A percentile compares a stretch with the other conserved stretches of the same genome.
phyloP scores from a whole-genome alignment of 2,888 invertebrate genomes.

The Zygothrica quintamaculata region DNA sequence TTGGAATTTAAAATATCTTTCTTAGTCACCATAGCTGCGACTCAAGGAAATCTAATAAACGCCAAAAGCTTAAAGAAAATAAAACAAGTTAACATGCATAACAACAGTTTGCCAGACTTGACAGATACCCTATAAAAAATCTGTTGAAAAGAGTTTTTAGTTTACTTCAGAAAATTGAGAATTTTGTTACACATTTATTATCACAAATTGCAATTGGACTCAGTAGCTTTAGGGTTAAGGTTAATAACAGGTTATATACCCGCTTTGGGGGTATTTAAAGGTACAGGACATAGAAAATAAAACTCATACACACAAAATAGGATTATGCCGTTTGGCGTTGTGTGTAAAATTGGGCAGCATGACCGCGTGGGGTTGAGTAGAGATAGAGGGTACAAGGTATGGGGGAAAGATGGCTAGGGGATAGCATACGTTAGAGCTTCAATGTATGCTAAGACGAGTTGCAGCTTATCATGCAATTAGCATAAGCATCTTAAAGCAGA shows the following conservation, averaged over 20 bases:
- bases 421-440: slow-evolving; percentile 22
- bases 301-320: slow-evolving; percentile 38
- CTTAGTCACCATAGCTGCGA: slow-evolving; percentile 50
- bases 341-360: slow-evolving; percentile 11
- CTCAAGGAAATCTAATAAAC: slow-evolving; percentile 67
- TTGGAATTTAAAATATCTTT: slow-evolving; percentile 76
- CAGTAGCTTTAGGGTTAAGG: too few relatives aligned
- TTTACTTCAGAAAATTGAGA: too few relatives aligned
- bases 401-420: not conserved
- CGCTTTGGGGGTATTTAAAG: not conserved
- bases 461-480: slow-evolving; percentile 68
- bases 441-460: slow-evolving; percentile 37
- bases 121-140: not conserved
- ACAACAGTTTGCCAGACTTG: not conserved
- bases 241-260: too few relatives aligned
- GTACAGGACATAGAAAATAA: slow-evolving; percentile 11
- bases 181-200: too few relatives aligned
- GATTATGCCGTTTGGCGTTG: slow-evolving; percentile 25
- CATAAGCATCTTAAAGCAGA: slow-evolving; percentile 52
- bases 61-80: slow-evolving; percentile 44
- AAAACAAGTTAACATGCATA: slow-evolving; percentile 13
- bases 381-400: not conserved
- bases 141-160: too few relatives aligned
- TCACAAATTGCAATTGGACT: too few relatives aligned
- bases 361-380: too few relatives aligned